Conservation (phyloP, 2,888 invertebrate genomes). For the Pterobdella sp. region DNA sequence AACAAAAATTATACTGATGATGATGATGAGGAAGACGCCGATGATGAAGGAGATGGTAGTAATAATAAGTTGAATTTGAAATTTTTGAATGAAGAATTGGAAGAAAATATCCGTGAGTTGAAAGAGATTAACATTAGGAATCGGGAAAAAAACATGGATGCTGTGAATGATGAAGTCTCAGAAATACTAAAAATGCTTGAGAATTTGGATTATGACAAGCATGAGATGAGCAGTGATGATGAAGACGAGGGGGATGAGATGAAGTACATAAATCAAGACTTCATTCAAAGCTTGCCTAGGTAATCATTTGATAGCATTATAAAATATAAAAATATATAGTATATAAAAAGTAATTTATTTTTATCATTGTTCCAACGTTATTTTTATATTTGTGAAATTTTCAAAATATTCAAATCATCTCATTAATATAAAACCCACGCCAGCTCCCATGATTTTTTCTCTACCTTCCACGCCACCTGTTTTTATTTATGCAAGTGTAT, state of each 20-base stretch:
- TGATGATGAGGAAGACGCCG: neutral
- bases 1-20: neutral
- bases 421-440: too few species aligned
- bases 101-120: neutral
- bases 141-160: slow-evolving; percentile 4
- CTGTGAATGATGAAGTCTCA: neutral
- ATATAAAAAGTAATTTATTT: neutral
- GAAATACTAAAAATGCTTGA: neutral
- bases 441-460: too few species aligned
- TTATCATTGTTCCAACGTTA: too few species aligned
- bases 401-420: too few species aligned
- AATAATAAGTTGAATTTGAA: neutral
- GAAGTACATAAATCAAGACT: neutral
- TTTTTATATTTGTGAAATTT: too few species aligned
- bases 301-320: neutral
- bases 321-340: neutral
- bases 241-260: slow-evolving; percentile 1
- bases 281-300: neutral
- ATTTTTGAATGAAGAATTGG: neutral
- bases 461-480: too few species aligned
- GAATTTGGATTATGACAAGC: neutral
- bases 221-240: neutral
- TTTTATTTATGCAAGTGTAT: neutral
- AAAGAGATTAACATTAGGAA: neutral
- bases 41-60: neutral